A percentile compares a stretch with the other conserved stretches of the same genome.
phyloP scores from a whole-genome alignment of 1,140 invertebrate species.

The Hydropsyche tenuis region DNA sequence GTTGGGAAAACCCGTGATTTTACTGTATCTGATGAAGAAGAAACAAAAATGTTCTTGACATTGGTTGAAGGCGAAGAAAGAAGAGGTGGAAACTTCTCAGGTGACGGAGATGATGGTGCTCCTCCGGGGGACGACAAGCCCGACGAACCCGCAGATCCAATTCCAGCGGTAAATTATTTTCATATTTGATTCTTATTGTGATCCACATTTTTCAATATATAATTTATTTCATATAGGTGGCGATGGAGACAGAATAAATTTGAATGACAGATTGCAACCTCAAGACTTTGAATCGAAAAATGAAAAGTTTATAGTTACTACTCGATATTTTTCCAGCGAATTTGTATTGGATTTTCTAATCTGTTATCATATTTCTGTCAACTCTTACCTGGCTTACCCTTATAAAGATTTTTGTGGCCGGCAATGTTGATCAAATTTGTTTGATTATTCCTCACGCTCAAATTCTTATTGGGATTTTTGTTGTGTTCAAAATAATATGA shows the following conservation, averaged over 20 bases:
- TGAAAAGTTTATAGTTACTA: background rate
- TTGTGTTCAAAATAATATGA: background rate
- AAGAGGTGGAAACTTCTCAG: slow-evolving; percentile 61
- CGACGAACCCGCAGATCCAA: slow-evolving; percentile 33
- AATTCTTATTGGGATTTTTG: background rate
- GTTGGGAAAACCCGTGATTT: slow-evolving; percentile 85
- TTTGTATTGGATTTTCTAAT: background rate
- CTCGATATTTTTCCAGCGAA: background rate
- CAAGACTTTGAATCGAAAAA: background rate
- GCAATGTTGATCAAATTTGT: slow-evolving; percentile 46
- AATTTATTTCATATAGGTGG: too few relatives aligned
- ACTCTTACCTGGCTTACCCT: background rate
- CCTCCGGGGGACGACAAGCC: slow-evolving; percentile 32
- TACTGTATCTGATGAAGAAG: slow-evolving; percentile 80
- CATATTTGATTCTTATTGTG: slow-evolving; percentile 3
- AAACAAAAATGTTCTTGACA: slow-evolving; percentile 71
- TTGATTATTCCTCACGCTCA: background rate
- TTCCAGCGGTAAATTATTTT: slow-evolving; percentile 34
- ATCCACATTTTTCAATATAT: slow-evolving; percentile 8
- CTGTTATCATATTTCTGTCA: background rate
- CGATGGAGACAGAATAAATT: slow-evolving; percentile 59
- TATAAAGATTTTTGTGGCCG: slow-evolving; percentile 58
- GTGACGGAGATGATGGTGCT: slow-evolving; percentile 5
- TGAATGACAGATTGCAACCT: slow-evolving; percentile 37
- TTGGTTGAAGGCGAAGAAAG: slow-evolving; percentile 78